A percentile compares a stretch with the other conserved stretches of the same genome.
phyloP scores from a whole-genome alignment of 1,140 invertebrate genomes.

The Drosophila orosa region DNA sequence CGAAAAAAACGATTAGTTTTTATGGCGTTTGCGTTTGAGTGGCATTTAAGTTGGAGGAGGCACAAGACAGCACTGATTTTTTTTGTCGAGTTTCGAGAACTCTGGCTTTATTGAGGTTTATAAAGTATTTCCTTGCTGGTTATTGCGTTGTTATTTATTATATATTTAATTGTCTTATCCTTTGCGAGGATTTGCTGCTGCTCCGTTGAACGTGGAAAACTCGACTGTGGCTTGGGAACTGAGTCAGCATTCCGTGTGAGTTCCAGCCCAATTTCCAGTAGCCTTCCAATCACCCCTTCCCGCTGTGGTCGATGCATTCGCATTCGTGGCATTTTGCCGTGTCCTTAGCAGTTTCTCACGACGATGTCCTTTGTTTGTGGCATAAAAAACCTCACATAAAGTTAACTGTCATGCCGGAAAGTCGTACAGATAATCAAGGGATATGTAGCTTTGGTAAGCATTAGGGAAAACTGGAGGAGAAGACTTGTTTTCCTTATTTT shows the following conservation, averaged over 20 bases:
- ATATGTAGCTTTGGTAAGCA: not conserved
- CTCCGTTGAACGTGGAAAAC: slow-evolving; percentile 54
- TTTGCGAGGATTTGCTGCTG: slow-evolving; percentile 24
- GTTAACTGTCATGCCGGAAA: not conserved
- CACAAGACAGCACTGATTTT: slow-evolving; percentile 10
- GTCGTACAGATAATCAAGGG: not conserved
- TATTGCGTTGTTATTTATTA: slow-evolving; percentile 15
- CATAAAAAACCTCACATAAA: slow-evolving; percentile 5
- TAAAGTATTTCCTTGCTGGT: not conserved
- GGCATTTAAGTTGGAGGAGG: slow-evolving; percentile 62
- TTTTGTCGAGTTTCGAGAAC: slow-evolving; percentile 4
- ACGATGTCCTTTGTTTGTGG: slow-evolving; percentile 17
- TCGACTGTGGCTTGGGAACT: slow-evolving; percentile 53
- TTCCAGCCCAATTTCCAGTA: slow-evolving; percentile 57
- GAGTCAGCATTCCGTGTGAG: slow-evolving; percentile 38
- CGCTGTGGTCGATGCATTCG: slow-evolving; percentile 18
- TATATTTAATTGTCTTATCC: slow-evolving; percentile 14
- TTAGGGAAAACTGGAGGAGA: not conserved
- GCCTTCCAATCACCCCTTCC: slow-evolving; percentile 49
- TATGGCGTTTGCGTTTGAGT: slow-evolving; percentile 75
- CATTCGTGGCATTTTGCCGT: slow-evolving; percentile 12
- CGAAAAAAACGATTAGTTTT: slow-evolving; percentile 53
- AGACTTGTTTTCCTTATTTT: not conserved
- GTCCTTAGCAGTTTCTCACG: slow-evolving; percentile 22
- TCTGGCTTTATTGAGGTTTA: not conserved